Evolutionary conservation across 2,113 vertebrate genomes (phyloP).

Genomic region (Eleginops maclovinus): DNA sequence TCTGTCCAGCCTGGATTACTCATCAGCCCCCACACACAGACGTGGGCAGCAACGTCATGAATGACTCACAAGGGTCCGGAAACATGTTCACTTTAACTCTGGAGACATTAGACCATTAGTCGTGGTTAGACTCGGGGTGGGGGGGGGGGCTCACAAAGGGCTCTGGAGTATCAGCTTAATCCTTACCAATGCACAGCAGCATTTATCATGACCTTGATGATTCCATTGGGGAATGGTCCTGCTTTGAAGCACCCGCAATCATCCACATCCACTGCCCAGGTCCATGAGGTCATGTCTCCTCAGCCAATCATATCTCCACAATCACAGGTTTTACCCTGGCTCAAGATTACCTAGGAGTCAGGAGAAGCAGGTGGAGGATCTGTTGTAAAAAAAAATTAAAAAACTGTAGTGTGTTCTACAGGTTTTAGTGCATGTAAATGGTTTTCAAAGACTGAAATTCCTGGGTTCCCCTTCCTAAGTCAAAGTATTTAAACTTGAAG

Average conservation of each 20-base stretch:
- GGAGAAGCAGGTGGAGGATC: not conserved
- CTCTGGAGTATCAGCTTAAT: not conserved
- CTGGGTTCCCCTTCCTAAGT: too few relatives aligned
- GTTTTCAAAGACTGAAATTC: too few relatives aligned
- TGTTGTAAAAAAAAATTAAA: too few relatives aligned
- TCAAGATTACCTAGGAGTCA: not conserved
- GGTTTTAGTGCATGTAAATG: too few relatives aligned
- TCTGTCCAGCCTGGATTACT: conserved; percentile 64
- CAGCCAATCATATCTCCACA: not conserved
- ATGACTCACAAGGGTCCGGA: conserved; percentile 63
- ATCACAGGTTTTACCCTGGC: not conserved
- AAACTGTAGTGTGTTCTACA: too few relatives aligned
- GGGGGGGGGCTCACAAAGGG: not conserved
- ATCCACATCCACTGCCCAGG: not conserved
- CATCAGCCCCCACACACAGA: conserved; percentile 59
- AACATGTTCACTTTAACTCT: conserved; percentile 41
- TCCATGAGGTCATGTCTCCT: not conserved
- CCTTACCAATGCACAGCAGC: not conserved
- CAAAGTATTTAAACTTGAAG: too few relatives aligned
- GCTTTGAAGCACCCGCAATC: not conserved
- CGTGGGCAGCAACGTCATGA: conserved; percentile 40
- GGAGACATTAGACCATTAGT: conserved; percentile 6
- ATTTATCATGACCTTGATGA: not conserved
- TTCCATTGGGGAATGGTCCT: not conserved
- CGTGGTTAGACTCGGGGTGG: not conserved